A percentile compares a stretch with the other conserved stretches of the same genome.
Evolutionary conservation across 2,888 invertebrate species (phyloP).

Genomic region (Baccha elongata): DNA sequence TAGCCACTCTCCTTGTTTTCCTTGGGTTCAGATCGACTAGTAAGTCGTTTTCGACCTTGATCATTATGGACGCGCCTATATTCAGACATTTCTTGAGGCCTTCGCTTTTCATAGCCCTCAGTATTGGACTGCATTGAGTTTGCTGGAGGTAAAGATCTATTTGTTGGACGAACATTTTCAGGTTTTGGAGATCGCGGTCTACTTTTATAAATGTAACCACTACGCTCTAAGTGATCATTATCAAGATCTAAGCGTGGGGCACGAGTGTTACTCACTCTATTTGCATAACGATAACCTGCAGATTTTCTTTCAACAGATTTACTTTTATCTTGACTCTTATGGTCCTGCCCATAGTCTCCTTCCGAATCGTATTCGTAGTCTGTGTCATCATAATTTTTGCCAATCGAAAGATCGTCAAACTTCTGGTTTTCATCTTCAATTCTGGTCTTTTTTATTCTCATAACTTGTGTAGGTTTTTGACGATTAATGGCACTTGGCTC

Average conservation of each 20-base stretch:
- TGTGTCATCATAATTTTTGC: constrained; percentile 12
- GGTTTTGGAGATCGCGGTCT: not conserved
- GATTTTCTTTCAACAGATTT: not conserved
- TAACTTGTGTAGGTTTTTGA: not conserved
- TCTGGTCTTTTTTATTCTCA: not conserved
- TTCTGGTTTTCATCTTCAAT: not conserved
- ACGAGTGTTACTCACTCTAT: not conserved
- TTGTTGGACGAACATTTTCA: not conserved
- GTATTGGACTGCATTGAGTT: not conserved
- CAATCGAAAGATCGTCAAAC: not conserved
- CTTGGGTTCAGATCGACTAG: constrained; percentile 9
- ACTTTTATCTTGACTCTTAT: constrained; percentile 6
- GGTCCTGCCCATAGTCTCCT: constrained; percentile 2
- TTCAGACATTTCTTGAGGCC: not conserved
- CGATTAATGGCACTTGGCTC: constrained; percentile 1
- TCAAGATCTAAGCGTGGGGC: not conserved
- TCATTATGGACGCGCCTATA: not conserved
- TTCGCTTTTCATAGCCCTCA: constrained; percentile 16
- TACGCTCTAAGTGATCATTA: not conserved
- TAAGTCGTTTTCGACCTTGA: constrained; percentile 16
- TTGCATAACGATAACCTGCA: not conserved
- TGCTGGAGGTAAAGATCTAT: not conserved
- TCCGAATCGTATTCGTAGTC: constrained; percentile 39
- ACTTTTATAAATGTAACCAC: constrained; percentile 2
- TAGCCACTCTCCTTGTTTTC: constrained; percentile 37